Conservation (phyloP, 2,113 vertebrate species). For the Platichthys flesus region DNA sequence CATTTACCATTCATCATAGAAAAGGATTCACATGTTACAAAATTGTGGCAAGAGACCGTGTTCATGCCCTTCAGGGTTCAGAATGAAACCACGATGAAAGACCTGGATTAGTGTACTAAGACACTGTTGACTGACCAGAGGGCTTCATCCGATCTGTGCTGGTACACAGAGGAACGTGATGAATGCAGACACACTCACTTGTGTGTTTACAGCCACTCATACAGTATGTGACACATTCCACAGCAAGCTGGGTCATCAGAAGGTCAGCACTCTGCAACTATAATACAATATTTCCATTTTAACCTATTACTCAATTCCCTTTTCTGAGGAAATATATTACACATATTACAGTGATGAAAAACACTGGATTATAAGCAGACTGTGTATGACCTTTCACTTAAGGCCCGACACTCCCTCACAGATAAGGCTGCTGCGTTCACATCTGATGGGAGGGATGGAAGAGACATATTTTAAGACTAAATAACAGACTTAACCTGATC, state of each 20-base stretch:
- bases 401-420: neutral
- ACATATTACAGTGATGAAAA: neutral
- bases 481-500: neutral
- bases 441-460: too few species aligned
- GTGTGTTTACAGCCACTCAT: slow-evolving; percentile 6
- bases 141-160: slow-evolving; percentile 42
- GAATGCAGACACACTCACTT: neutral
- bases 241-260: slow-evolving; percentile 40
- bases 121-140: slow-evolving; percentile 48
- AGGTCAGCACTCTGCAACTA: slow-evolving; percentile 39
- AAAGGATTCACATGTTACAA: neutral
- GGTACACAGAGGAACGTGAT: slow-evolving; percentile 22
- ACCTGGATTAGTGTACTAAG: neutral
- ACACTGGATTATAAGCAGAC: neutral
- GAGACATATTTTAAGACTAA: neutral
- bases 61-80: slow-evolving; percentile 1
- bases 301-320: neutral
- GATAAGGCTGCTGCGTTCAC: neutral
- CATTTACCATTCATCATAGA: neutral
- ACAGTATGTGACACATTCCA: slow-evolving; percentile 33
- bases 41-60: neutral
- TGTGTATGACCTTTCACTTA: too few species aligned
- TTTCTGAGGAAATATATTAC: neutral
- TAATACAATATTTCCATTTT: neutral
- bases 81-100: slow-evolving; percentile 15